Evolutionary conservation across 1,140 invertebrate genomes (phyloP), one percentile per base, ranked within the genome.

Genomic region (Ptiloglossa arizonensis): DNA sequence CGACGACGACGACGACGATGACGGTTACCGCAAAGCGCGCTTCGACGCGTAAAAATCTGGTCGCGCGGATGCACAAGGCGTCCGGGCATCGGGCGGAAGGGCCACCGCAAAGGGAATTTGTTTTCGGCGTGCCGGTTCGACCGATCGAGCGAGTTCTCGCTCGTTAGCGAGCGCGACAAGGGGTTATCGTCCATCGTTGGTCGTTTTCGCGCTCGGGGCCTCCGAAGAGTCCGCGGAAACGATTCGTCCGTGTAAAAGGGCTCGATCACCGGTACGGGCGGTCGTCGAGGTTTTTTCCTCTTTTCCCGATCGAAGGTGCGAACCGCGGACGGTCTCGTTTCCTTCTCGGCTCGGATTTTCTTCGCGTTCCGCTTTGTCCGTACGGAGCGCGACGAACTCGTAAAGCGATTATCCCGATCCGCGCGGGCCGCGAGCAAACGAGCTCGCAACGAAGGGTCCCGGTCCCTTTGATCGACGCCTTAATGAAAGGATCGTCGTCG

Each of bases 401-500:
- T 75, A 69, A 59, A 75, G 59, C 73, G 73, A 75, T 75, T 75
- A 69, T 57, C 52, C 41, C 22, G 70, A 11, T 46, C 57, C 46
- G 29, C 5, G 17, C 52, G 29, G 5, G 54, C 54, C 27, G 27
- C 54, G 54, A 44, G 38, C 27, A 46, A 62, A 48, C 27, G 54
- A n/a, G 22, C 46, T 24, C 46, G 11, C 24, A 41, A n/a, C 24
- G 38, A 64, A 67, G 38, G 66, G 41, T 69, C 57, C 15, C 35
- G n/a, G 38, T 46, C 71, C 52, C 57, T 83, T 83, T 83, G 80
- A 82, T 82, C 68, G 81, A 24, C 56, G 46, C 56, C 29, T 79
- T 82, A 79, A 82, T 83, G 63, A 79, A 83, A 83, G 81, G 64
- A 60, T 74, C 64, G 38, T 22, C 41, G n/a, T 17, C 60, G 19